Conservation (phyloP, 1,140 invertebrate species). For the Tetragnatha versicolor region DNA sequence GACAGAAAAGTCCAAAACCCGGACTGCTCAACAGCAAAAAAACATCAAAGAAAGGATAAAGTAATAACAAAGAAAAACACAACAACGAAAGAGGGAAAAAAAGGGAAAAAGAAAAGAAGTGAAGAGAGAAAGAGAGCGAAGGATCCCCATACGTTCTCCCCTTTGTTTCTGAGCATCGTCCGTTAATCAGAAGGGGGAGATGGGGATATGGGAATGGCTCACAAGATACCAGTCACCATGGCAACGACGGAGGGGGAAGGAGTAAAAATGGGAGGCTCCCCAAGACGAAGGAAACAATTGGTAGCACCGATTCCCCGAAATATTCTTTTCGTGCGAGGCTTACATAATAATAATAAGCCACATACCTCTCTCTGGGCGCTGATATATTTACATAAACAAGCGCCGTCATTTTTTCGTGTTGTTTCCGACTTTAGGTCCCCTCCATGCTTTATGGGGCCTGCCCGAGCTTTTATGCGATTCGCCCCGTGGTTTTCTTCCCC, state of each 20-base stretch:
- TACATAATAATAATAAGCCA: too few species aligned
- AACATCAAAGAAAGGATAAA: not conserved
- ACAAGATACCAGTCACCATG: constrained; percentile 24
- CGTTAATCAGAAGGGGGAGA: constrained; percentile 30
- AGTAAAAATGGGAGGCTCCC: constrained; percentile 35
- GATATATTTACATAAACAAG: constrained; percentile 4
- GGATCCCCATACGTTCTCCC: not conserved
- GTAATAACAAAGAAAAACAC: not conserved
- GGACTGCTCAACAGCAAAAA: not conserved
- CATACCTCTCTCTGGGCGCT: not conserved
- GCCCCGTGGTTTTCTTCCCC: not conserved
- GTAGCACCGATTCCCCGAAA: constrained; percentile 15
- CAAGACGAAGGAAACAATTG: constrained; percentile 31
- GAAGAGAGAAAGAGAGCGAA: not conserved
- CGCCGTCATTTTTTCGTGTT: not conserved
- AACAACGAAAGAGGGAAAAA: not conserved
- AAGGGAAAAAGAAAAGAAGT: not conserved
- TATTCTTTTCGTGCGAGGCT: not conserved
- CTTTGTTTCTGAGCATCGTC: constrained; percentile 3
- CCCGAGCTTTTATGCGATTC: too few species aligned
- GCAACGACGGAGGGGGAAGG: constrained; percentile 7
- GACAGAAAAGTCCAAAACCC: too few species aligned
- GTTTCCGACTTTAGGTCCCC: constrained; percentile 31
- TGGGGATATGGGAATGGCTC: constrained; percentile 12
- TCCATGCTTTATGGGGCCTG: not conserved